These are phyloP conservation scores for Platalea minor DNA, from an alignment of 2,797 vertebrate genomes.

Conservation along the genomic window DNA sequence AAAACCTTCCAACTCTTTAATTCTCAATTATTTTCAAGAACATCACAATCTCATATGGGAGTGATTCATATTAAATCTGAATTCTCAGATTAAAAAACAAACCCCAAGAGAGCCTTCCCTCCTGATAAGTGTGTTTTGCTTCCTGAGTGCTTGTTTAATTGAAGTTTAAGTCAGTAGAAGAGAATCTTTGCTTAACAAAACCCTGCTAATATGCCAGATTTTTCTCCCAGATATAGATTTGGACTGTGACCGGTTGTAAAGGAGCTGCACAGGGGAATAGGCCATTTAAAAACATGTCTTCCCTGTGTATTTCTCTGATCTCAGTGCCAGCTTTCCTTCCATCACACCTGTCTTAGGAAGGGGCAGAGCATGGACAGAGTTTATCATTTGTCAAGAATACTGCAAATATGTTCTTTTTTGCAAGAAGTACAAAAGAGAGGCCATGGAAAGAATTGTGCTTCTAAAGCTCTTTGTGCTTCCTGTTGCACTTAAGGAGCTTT, in stretches of 20 bases:
- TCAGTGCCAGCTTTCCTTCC: not conserved
- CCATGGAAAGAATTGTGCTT: not conserved
- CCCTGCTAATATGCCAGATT: not conserved
- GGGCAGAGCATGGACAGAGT: not conserved
- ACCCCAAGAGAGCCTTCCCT: not conserved
- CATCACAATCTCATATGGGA: not conserved
- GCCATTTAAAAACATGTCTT: not conserved
- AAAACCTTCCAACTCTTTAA: not conserved
- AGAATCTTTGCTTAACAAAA: not conserved
- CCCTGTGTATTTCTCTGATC: not conserved
- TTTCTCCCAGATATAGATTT: not conserved
- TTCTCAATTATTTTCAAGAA: conserved; percentile 26
- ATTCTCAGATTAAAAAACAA: conserved; percentile 22
- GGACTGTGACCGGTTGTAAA: not conserved
- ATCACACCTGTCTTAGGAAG: not conserved
- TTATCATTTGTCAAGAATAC: not conserved
- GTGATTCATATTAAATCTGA: conserved; percentile 1
- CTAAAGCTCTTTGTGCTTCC: not conserved
- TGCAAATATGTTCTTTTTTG: not conserved
- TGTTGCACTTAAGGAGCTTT: not conserved
- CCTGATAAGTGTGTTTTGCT: not conserved
- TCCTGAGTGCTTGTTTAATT: not conserved
- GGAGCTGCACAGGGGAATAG: not conserved
- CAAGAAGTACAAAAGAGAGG: not conserved
- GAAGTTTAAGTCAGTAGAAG: not conserved